Base-by-base conservation (phyloP, 2,797 vertebrate genomes). In the Platalea minor region DNA sequence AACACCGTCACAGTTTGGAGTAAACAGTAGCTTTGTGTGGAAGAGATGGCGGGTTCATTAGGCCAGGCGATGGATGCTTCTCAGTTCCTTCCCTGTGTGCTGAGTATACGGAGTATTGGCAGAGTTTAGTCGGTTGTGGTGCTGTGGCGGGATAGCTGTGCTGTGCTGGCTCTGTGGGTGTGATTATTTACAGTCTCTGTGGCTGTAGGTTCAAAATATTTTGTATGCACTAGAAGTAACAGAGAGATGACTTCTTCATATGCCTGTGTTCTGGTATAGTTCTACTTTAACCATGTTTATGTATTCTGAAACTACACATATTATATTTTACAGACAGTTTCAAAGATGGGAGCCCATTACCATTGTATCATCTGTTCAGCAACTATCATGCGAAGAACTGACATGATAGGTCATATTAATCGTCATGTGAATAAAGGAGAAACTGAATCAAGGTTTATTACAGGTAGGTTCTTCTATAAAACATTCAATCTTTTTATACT, bases 361-460 rank as follows among this genome's bases (percentile, higher is more conserved):
- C 99, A 99, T 96, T 99, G 99, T 20, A 98, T 99, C 86, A 99
- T 99, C 83, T 99, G 99, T 79, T 99, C 99, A 4, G 99, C 98
- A 72, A 99, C 99, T 16, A 99, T 99, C 85, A 97, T 98, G 24
- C 98, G 99, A 6, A 99, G 99, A 95, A 99, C 99, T 2, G 99
- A 99, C 97, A 99, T 99, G 99, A 96, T 99, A 79, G 98, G 99
- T 82, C 99, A 99, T 96, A 97, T 99, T 43, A 99, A 99, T 56
- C 98, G 99, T 10, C 99, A 99, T 7, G 96, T 99, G 77, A 99
- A 99, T 97, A 99, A 99, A 97, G 99, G 99, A 59, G 99, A 99
- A 97, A 99, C 99, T 0, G 98, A 99, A 87, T 98, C 98, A 70
- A 99, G 98, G 84, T 99, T 99, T 97, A 97, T 88, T 10, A 97